phyloP scores from a whole-genome alignment of 2,113 vertebrate genomes.

The Oceanites oceanicus region DNA sequence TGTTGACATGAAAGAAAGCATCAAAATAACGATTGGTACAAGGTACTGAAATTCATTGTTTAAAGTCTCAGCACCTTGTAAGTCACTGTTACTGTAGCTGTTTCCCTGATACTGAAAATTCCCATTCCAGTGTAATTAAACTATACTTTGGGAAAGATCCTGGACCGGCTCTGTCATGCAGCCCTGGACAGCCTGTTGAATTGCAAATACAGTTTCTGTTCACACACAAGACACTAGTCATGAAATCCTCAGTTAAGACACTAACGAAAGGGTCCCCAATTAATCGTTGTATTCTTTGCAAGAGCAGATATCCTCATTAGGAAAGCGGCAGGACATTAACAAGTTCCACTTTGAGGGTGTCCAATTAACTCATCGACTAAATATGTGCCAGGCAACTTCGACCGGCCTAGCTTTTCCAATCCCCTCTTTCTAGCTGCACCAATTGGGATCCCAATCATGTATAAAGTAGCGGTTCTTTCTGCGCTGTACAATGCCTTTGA shows the following conservation, averaged over 20 bases:
- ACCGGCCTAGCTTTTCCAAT: neutral
- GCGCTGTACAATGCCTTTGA: neutral
- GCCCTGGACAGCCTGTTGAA: neutral
- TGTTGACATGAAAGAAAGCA: neutral
- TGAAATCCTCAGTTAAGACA: conserved; percentile 33
- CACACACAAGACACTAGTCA: neutral
- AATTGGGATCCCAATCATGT: neutral
- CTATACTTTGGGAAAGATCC: neutral
- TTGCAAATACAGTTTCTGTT: neutral
- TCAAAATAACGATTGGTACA: neutral
- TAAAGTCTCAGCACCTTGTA: neutral
- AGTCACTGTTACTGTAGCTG: neutral
- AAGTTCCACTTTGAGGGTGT: neutral
- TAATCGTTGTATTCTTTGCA: conserved; percentile 26
- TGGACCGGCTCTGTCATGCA: neutral
- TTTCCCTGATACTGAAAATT: neutral
- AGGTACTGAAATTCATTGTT: neutral
- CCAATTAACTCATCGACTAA: conserved; percentile 47
- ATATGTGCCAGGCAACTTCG: neutral
- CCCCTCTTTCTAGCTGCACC: neutral
- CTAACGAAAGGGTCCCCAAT: conserved; percentile 5
- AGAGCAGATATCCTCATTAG: conserved; percentile 45
- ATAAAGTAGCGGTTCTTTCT: neutral
- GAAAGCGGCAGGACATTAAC: neutral
- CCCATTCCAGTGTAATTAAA: neutral